Evolutionary conservation across 2,113 vertebrate species (phyloP), one percentile per base, ranked within the genome.

Genomic region (Amia ocellicauda): DNA sequence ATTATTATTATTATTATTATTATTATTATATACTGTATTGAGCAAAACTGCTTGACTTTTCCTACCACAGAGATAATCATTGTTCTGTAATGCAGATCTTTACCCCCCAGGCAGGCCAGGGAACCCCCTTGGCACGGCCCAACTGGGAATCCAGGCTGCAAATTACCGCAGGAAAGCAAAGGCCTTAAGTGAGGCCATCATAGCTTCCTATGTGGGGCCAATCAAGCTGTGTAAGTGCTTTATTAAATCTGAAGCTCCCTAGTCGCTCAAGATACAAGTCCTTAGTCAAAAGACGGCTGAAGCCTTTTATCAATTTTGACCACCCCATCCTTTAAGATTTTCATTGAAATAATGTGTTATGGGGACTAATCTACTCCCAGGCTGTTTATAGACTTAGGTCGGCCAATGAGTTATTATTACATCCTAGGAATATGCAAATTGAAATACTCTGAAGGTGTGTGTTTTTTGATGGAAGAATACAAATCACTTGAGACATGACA

Each of bases 241-340:
- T 69, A 66, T 50, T 45, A 66, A 75, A 62, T 63, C 24, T 8
- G 57, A 68, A 63, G 74, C 78, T 65, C 59, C 52, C 41, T 73
- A 75, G 71, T 69, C 36, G 49, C 53, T 22, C 24, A 65, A 75
- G 65, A 41, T 69, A 69, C 49, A 17, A 72, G 73, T 85, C 82
- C 79, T 81, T 69, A 58, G 72, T 76, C 75, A 78, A 68, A 41
- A 9, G 22, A 14, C 75, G 1, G 59, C 66, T 60, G 51, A 69
- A 24, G 71, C 70, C 79, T 84, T 83, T 78, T 71, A 77, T 86
- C 84, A 86, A 81, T 85, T 85, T 79, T 86, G 83, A 80, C 81
- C 82, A 76, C 78, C 71, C 64, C 65, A 41, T 73, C 66, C 76
- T 74, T 73, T 76, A 0, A 56, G 75, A 78, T 76, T 80, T 80